A percentile compares a stretch with the other conserved stretches of the same genome.
These are phyloP conservation scores for Heliocidaris tuberculata DNA, from an alignment of 35 echinoderm and acorn worm genomes.

Conservation along the genomic window DNA sequence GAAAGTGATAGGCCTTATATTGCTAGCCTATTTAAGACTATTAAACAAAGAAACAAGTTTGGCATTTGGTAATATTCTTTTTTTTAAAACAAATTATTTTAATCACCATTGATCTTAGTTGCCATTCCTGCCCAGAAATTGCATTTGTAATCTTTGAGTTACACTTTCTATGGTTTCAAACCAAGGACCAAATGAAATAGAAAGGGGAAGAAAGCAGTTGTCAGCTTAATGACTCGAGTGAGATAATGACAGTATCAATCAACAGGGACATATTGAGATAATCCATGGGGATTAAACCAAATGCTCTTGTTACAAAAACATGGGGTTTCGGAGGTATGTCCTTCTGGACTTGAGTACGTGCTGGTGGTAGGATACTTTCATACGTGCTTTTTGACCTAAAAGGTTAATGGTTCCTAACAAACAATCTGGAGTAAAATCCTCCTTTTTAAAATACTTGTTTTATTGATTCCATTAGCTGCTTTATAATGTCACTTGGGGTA, in stretches of 20 bases:
- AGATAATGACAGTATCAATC: neutral
- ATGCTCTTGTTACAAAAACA: neutral
- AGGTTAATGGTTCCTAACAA: no score
- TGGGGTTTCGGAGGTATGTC: neutral
- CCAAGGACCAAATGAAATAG: neutral
- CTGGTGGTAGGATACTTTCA: neutral
- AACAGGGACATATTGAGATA: neutral
- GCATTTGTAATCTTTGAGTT: neutral
- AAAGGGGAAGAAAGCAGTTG: neutral
- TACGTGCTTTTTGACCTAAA: no score
- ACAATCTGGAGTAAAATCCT: no score
- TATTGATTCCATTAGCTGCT: neutral
- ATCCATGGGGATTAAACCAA: neutral
- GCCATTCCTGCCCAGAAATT: no score
- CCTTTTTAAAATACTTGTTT: neutral
- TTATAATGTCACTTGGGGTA: neutral
- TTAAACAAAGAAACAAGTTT: neutral
- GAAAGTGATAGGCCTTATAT: neutral
- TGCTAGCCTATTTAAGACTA: neutral
- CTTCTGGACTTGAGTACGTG: neutral
- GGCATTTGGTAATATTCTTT: neutral
- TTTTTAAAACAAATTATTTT: no score
- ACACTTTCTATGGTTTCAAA: neutral
- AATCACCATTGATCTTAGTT: no score
- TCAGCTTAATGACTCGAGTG: neutral